Evolutionary conservation across 2,113 vertebrate genomes (phyloP).

Genomic region (Haemorhous mexicanus): DNA sequence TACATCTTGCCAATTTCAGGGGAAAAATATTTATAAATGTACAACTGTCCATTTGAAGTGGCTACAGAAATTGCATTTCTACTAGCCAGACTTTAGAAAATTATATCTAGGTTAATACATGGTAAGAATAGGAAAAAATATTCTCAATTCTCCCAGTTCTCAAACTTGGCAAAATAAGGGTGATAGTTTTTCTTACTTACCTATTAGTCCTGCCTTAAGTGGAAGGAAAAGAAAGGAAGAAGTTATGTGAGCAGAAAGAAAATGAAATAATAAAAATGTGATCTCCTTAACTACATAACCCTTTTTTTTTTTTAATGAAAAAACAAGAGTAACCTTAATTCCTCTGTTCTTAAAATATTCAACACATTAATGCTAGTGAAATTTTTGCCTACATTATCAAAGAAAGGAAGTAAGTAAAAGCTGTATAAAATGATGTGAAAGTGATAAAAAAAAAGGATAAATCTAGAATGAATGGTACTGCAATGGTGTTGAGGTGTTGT

Average conservation of each 20-base stretch:
- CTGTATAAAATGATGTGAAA: neutral
- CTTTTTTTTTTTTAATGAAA: neutral
- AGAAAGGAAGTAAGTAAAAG: neutral
- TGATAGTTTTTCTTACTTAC: neutral
- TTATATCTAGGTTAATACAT: neutral
- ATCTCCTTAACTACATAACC: neutral
- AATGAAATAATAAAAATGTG: accelerated
- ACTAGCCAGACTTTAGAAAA: neutral
- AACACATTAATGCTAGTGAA: accelerated
- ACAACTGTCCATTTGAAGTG: neutral
- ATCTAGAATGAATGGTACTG: neutral
- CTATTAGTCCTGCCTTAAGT: neutral
- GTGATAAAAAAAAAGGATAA: neutral
- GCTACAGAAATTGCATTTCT: neutral
- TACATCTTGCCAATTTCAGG: neutral
- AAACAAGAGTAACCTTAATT: neutral
- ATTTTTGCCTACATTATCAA: neutral
- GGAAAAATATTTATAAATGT: neutral
- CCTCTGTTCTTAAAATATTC: neutral
- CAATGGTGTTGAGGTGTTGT: accelerated
- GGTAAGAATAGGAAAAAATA: neutral
- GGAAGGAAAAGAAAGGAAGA: neutral
- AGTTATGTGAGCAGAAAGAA: neutral
- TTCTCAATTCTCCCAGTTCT: neutral
- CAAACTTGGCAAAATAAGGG: neutral